phyloP scores from a whole-genome alignment of 53 echinoderm and acorn worm species.

The Paracentrotus lividus region DNA sequence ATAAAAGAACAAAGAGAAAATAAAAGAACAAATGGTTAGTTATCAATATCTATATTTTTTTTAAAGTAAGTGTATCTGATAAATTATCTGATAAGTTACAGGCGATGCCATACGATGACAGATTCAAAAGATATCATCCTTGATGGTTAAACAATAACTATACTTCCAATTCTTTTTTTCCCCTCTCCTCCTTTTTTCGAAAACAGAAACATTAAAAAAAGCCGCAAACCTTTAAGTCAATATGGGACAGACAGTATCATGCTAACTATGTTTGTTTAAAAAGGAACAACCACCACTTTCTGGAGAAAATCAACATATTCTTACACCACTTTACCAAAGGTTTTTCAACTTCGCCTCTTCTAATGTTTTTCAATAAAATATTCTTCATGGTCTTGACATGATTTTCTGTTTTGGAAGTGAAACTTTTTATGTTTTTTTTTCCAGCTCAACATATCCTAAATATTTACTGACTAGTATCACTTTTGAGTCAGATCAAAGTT shows the following conservation, averaged over 20 bases:
- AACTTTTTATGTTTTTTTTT: not conserved
- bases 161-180: too few relatives aligned
- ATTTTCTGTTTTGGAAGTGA: not conserved
- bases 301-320: not conserved
- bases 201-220: not conserved
- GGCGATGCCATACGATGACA: not conserved
- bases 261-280: not conserved
- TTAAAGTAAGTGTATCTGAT: not conserved
- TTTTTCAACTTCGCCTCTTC: not conserved
- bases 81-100: not conserved
- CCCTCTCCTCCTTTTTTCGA: not conserved
- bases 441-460: not conserved
- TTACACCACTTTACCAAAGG: not conserved
- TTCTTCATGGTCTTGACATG: too few relatives aligned
- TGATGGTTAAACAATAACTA: too few relatives aligned
- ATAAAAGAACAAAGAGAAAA: constrained; percentile 23
- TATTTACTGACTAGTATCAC: not conserved
- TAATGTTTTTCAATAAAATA: not conserved
- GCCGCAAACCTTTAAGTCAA: not conserved
- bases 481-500: not conserved
- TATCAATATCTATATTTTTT: not conserved
- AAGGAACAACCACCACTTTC: constrained; percentile 29
- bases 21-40: constrained; percentile 7
- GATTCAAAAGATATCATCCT: not conserved
- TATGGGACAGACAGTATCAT: not conserved